Evolutionary conservation across 92 coral and sea anemone species (phyloP), one percentile per base, ranked within the genome.

Genomic region (Umimayanthus kanabou): DNA sequence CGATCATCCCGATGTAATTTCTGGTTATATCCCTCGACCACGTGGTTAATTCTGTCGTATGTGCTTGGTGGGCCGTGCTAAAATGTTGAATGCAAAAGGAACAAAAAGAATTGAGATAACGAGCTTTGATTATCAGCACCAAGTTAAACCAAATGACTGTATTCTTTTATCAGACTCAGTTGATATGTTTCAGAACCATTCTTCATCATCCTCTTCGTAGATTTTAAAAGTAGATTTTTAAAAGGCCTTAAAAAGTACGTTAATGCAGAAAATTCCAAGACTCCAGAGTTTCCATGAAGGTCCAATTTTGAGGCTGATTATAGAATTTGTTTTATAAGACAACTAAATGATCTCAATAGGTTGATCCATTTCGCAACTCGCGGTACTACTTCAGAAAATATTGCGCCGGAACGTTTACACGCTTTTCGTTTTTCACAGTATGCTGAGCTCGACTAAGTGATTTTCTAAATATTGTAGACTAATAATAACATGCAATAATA

Each of bases 1-100:
- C 99, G 90, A 86, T 97, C 99, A 85, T 95, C 98, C 15, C 99
- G 91, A 74, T 97, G 99, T 1, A 97, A 90, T 73, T 97, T 97
- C 88, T 97, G 99, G 77, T 95, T 87, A 88, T 97, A 97, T 22
- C 99, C 98, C n/a, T 84, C 93, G 8, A 91, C 93, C 72, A 94
- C 98, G 55, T 91, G 91, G 84, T 95, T 97, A 23, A 97, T 94
- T 71, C 99, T 96, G 69, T 97, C 99, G 90, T 97, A 97, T 2
- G 97, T 90, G 45, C 97, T 94, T 45, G 98, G 95, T 42, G 89
- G 89, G 30, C 81, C 79, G 78, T 96, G 99, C 99, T 96, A 57
- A 78, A 64, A 22, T 76, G 8, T 9, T 79, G 64, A 79, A 80
- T 30, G 55, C 61, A 70, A 70, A 67, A 76, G 28, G 42, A 80